These are phyloP conservation scores for Sogatella furcifera DNA, from an alignment of 1,140 invertebrate genomes.

Conservation along the genomic window DNA sequence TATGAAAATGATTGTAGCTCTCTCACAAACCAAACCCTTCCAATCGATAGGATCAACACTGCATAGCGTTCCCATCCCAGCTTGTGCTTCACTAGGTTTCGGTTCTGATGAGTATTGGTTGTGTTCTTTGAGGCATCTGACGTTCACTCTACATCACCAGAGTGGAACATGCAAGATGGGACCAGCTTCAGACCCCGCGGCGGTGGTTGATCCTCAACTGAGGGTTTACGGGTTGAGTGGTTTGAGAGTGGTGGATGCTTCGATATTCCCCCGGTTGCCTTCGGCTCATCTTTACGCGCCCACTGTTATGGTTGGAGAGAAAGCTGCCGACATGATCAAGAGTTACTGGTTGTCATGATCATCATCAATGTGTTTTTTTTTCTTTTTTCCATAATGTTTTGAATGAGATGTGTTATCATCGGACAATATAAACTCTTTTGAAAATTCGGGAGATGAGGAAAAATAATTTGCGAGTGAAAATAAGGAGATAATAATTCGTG, in stretches of 20 bases:
- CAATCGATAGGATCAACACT: slow-evolving; percentile 44
- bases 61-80: slow-evolving; percentile 43
- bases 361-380: no score
- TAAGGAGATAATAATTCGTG: no score
- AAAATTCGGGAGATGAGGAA: no score
- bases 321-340: slow-evolving; percentile 69
- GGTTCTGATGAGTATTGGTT: slow-evolving; percentile 57
- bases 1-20: slow-evolving; percentile 46
- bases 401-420: no score
- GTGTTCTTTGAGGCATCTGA: slow-evolving; percentile 52
- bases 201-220: slow-evolving; percentile 63
- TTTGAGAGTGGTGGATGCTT: slow-evolving; percentile 63
- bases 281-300: slow-evolving; percentile 61
- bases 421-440: no score
- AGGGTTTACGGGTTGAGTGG: slow-evolving; percentile 54
- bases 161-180: slow-evolving; percentile 50
- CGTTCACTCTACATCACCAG: slow-evolving; percentile 53
- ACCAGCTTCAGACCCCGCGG: slow-evolving; percentile 42
- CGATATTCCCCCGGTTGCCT: slow-evolving; percentile 60
- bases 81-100: slow-evolving; percentile 40
- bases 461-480: no score
- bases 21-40: slow-evolving; percentile 46
- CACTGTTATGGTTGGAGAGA: slow-evolving; percentile 78
- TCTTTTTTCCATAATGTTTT: no score
- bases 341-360: slow-evolving; percentile 34